A percentile compares a stretch with the other conserved stretches of the same genome.
These are phyloP conservation scores for Eumerus sabulonum DNA, from an alignment of 2,888 invertebrate species.

Conservation along the genomic window DNA sequence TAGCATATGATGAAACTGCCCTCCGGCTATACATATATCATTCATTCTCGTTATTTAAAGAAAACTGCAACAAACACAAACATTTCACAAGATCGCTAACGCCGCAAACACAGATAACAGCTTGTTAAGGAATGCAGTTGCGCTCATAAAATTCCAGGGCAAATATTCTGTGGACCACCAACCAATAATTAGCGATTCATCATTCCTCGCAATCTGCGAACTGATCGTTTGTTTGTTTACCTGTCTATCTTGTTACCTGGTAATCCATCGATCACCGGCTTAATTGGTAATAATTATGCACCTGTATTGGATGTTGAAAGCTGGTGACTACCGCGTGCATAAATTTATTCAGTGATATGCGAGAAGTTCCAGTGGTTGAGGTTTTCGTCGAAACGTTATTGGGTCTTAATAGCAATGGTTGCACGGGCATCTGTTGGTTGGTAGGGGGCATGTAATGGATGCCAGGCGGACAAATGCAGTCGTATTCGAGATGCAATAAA, in stretches of 20 bases:
- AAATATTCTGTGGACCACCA: constrained; percentile 8
- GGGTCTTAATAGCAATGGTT: neutral
- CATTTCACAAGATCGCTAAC: too few species aligned
- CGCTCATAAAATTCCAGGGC: constrained; percentile 10
- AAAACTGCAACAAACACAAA: too few species aligned
- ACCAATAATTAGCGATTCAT: neutral
- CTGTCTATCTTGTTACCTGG: neutral
- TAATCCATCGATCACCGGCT: neutral
- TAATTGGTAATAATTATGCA: constrained; percentile 2
- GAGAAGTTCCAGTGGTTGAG: constrained; percentile 11
- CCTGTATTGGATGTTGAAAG: neutral
- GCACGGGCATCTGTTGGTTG: neutral
- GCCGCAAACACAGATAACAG: constrained; percentile 2
- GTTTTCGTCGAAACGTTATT: neutral
- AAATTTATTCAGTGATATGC: neutral
- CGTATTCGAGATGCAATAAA: constrained; percentile 23
- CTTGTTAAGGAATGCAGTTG: constrained; percentile 6
- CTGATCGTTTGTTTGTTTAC: neutral
- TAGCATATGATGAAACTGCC: too few species aligned
- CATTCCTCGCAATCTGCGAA: neutral
- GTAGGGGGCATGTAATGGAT: too few species aligned
- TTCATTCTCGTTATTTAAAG: too few species aligned
- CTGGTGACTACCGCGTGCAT: neutral
- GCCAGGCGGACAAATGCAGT: neutral
- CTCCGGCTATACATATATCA: too few species aligned